These are phyloP conservation scores for Danio choprae DNA, from an alignment of 2,797 vertebrate genomes.

Conservation along the genomic window DNA sequence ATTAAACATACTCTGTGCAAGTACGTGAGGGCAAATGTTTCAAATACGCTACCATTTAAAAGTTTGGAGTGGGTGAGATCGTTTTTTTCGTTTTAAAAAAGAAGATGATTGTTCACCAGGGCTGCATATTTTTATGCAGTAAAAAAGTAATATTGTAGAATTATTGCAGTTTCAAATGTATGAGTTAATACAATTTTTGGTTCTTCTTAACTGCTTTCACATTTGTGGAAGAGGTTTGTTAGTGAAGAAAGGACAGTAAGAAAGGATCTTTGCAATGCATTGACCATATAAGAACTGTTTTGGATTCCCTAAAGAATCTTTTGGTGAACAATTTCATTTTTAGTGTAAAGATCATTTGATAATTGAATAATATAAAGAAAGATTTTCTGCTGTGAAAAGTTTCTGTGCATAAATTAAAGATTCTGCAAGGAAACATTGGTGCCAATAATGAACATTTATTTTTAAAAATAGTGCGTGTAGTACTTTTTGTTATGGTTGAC, in stretches of 20 bases:
- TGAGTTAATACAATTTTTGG: too few relatives aligned
- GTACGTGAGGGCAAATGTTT: neutral
- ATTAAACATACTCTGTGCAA: neutral
- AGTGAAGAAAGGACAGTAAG: neutral
- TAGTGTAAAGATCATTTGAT: too few relatives aligned
- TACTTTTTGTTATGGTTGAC: neutral
- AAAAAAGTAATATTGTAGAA: neutral
- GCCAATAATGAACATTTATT: too few relatives aligned
- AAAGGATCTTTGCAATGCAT: neutral
- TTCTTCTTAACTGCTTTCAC: neutral
- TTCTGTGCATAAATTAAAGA: too few relatives aligned
- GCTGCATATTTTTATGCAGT: neutral
- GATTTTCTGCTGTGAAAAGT: too few relatives aligned
- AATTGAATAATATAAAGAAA: too few relatives aligned
- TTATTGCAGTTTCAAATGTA: too few relatives aligned
- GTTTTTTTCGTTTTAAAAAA: neutral
- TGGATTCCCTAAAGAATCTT: too few relatives aligned
- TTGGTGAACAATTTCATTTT: too few relatives aligned
- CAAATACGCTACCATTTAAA: slow-evolving; percentile 6
- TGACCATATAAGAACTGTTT: too few relatives aligned
- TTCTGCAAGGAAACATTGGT: too few relatives aligned
- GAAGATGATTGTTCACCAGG: neutral
- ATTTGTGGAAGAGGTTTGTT: neutral
- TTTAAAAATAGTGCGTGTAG: too few relatives aligned
- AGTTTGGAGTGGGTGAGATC: neutral